Evolutionary conservation across 2,797 vertebrate genomes (phyloP).

Genomic region (Clarias pachynema): DNA sequence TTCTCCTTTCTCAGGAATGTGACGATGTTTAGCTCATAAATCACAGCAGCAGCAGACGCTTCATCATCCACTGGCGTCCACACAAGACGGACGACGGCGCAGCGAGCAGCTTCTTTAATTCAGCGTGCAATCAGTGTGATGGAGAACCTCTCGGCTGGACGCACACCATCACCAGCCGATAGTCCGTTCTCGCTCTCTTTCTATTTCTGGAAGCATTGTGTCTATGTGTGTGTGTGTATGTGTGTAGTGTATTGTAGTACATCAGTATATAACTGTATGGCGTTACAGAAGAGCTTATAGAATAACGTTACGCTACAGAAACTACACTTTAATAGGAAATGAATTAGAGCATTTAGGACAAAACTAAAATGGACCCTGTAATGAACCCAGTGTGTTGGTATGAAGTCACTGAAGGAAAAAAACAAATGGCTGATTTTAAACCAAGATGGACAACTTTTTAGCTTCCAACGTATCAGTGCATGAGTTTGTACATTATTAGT

Average conservation of each 20-base stretch:
- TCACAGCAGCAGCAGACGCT: conserved; percentile 41
- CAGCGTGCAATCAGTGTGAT: conserved; percentile 56
- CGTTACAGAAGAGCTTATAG: neutral
- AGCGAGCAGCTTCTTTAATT: conserved; percentile 52
- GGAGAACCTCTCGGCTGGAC: conserved; percentile 46
- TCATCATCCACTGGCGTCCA: conserved; percentile 44
- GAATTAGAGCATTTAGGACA: neutral
- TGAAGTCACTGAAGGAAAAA: neutral
- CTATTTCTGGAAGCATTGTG: neutral
- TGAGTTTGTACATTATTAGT: neutral
- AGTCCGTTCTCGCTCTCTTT: conserved; percentile 34
- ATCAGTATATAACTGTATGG: neutral
- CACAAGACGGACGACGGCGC: conserved; percentile 46
- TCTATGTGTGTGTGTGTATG: neutral
- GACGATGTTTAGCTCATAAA: conserved; percentile 41
- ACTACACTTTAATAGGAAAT: neutral
- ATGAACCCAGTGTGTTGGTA: neutral
- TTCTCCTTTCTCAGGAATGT: conserved; percentile 40
- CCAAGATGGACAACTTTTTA: neutral
- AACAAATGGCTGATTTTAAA: neutral
- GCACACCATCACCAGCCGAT: conserved; percentile 33
- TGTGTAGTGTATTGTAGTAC: neutral
- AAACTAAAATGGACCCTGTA: neutral
- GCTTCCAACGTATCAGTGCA: neutral
- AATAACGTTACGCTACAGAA: neutral